These are phyloP conservation scores for Hypomecis atomaria DNA, from an alignment of 2,888 invertebrate species.

Conservation along the genomic window DNA sequence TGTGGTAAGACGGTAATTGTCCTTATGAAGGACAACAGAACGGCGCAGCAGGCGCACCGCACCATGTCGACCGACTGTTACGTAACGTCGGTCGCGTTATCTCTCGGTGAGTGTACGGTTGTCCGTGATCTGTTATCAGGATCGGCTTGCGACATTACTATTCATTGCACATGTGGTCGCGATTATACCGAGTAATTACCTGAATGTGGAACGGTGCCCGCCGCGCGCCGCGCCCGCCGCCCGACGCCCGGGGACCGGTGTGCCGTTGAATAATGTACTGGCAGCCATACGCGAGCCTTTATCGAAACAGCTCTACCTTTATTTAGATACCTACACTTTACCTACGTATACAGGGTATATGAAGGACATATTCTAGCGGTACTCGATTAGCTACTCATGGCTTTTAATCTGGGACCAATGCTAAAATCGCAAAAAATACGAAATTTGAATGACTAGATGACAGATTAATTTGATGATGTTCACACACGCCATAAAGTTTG, in stretches of 20 bases:
- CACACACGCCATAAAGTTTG: too few species aligned
- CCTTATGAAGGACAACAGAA: too few species aligned
- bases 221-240: conserved; percentile 19
- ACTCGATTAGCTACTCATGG: too few species aligned
- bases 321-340: conserved; percentile 1
- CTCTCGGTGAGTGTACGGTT: conserved; percentile 43
- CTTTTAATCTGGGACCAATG: too few species aligned
- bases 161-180: conserved; percentile 54
- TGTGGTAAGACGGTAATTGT: too few species aligned
- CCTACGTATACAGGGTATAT: too few species aligned
- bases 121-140: conserved; percentile 67
- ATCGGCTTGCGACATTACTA: conserved; percentile 62
- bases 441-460: too few species aligned
- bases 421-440: too few species aligned
- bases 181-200: conserved; percentile 51
- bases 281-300: conserved; percentile 4
- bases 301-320: conserved; percentile 8
- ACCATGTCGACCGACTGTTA: conserved; percentile 31
- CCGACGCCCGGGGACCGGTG: conserved; percentile 19
- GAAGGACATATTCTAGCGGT: too few species aligned
- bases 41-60: too few species aligned
- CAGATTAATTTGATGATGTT: too few species aligned
- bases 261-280: conserved; percentile 32
- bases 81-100: conserved; percentile 42
- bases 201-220: conserved; percentile 40